Evolutionary conservation across 2,113 vertebrate species (phyloP), one percentile per base, ranked within the genome.

Genomic region (Microtus richardsoni): DNA sequence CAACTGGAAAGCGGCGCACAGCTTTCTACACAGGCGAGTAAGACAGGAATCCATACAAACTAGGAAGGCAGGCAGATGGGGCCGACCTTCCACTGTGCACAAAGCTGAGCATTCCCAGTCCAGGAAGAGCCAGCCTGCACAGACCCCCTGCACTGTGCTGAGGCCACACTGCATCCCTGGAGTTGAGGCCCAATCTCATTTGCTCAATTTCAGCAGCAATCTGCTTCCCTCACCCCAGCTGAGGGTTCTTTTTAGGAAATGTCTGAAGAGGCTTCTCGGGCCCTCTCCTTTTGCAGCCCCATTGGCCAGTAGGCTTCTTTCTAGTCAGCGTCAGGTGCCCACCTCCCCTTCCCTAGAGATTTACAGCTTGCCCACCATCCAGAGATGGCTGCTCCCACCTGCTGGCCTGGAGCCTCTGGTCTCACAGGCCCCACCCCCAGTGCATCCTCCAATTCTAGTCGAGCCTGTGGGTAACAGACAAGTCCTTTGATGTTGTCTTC

Each of bases 141-240:
- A 12, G 2, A 8, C 24, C 11, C 85, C 3, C 49, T 49, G 28
- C 9, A 36, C 44, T 2, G 54, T 19, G 87, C 26, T 6, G 17
- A 62, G 33, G 16, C 13, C 0, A 16, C 24, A 11, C 5, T 5
- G n/a, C 17, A 22, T 3, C 36, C 54, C 44, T 0, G 2, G 11
- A 13, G 7, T 30, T 2, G 2, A 64, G 68, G 16, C 26, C 21
- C 16, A 5, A 2, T 7, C 6, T 70, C 19, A 0, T 33, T 12
- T 24, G 24, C n/a, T 5, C 7, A 36, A 12, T 5, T 24, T 33
- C 7, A 54, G 49, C 44, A 13, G n/a, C 5, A 71, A 30, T 16
- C 52, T 52, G 47, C 3, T 19, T 52, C 21, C 22, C 12, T 41
- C 64, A 52, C 22, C 13, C 4, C 2, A 21, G 12, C 4, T 17